These are phyloP conservation scores for Heterodera schachtii DNA, from an alignment of 1,140 invertebrate species.

Conservation along the genomic window DNA sequence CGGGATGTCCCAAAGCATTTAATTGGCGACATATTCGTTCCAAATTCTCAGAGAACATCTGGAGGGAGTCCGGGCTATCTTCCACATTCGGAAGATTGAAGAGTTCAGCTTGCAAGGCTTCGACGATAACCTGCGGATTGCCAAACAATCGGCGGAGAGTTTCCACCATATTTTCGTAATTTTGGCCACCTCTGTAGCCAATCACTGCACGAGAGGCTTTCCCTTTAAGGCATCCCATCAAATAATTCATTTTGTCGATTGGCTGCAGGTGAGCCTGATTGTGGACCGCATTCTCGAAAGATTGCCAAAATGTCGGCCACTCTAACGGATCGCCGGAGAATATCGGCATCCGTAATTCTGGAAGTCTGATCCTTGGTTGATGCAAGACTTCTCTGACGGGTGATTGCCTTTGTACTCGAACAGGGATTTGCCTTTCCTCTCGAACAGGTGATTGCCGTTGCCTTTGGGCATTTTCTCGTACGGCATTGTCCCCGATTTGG, in stretches of 20 bases:
- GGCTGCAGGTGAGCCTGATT: background rate
- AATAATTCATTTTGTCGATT: background rate
- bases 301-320: conserved; percentile 19
- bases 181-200: background rate
- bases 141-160: background rate
- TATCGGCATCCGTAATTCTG: background rate
- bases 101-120: conserved; percentile 4
- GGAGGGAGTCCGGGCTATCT: background rate
- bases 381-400: no score
- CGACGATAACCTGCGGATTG: background rate
- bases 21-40: conserved; percentile 14
- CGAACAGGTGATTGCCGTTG: no score
- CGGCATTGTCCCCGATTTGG: no score
- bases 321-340: conserved; percentile 9
- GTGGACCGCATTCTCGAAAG: background rate
- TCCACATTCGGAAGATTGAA: conserved; percentile 7
- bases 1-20: background rate
- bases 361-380: background rate
- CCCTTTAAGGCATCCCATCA: conserved; percentile 10
- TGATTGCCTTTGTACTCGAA: no score
- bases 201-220: conserved; percentile 10
- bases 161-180: background rate
- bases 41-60: background rate
- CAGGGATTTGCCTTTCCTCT: no score
- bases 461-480: no score